These are phyloP conservation scores for Meda fulgida DNA, from an alignment of 2,797 vertebrate species.

Conservation along the genomic window DNA sequence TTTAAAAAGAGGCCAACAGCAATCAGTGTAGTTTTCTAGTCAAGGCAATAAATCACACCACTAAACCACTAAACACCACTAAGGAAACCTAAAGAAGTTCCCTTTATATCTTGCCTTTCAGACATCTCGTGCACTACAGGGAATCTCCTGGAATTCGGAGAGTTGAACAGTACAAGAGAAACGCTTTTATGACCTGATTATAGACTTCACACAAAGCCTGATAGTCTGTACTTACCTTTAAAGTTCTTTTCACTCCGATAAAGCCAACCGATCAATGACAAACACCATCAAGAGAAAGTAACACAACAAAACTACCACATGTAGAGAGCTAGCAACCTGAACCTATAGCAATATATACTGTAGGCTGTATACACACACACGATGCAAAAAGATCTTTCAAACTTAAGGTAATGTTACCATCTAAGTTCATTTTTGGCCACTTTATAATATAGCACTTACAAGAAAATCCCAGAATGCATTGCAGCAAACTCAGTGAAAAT, in stretches of 20 bases:
- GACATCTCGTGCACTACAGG: neutral
- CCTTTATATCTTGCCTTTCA: slow-evolving; percentile 3
- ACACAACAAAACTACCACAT: neutral
- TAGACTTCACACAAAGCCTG: neutral
- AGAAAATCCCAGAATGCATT: neutral
- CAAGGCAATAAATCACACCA: neutral
- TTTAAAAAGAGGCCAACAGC: neutral
- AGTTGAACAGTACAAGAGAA: slow-evolving; percentile 1
- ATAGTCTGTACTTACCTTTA: neutral
- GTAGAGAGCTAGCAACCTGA: neutral
- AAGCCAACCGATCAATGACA: neutral
- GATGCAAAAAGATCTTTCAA: too few relatives aligned
- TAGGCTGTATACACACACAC: too few relatives aligned
- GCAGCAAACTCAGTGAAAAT: neutral
- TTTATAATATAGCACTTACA: neutral
- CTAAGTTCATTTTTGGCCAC: neutral
- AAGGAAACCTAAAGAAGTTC: neutral
- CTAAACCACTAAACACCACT: neutral
- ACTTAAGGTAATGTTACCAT: too few relatives aligned
- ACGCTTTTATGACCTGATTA: slow-evolving; percentile 12
- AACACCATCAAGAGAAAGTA: neutral
- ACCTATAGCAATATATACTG: too few relatives aligned
- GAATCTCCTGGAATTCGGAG: neutral
- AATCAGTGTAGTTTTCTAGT: neutral
- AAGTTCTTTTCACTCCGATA: neutral